Evolutionary conservation across 2,888 invertebrate species (phyloP).

Genomic region (Malthinus seriepunctatus): DNA sequence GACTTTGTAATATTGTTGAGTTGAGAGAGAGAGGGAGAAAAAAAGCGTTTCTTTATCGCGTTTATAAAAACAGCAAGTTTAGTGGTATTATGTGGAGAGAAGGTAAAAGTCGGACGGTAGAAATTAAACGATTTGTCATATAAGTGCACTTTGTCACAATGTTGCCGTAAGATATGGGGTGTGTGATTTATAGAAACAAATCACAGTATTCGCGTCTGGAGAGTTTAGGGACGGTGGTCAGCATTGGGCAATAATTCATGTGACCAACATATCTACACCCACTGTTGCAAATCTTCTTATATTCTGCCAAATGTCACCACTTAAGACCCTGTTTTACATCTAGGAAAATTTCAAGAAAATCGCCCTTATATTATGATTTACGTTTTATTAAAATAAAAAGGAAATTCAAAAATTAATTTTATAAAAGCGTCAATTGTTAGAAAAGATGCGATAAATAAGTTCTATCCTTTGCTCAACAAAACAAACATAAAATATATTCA

Average conservation of each 20-base stretch:
- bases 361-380: constrained; percentile 13
- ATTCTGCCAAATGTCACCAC: constrained; percentile 30
- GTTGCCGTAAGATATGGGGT: constrained; percentile 34
- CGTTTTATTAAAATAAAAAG: no score
- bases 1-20: not conserved
- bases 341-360: constrained; percentile 24
- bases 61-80: constrained; percentile 8
- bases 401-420: no score
- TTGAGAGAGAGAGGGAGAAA: not conserved
- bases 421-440: no score
- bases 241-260: constrained; percentile 32
- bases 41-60: not conserved
- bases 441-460: no score
- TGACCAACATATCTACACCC: constrained; percentile 29
- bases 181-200: constrained; percentile 37
- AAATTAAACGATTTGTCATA: constrained; percentile 36
- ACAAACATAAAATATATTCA: constrained; percentile 28
- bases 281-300: constrained; percentile 32
- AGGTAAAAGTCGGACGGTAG: constrained; percentile 15
- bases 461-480: constrained; percentile 4
- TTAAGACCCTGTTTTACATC: constrained; percentile 31
- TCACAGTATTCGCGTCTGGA: constrained; percentile 31
- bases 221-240: constrained; percentile 29
- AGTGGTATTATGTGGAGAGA: constrained; percentile 4
- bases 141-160: constrained; percentile 37